Percentiles rank a stretch among this genome's conserved stretches.
Evolutionary conservation across 2,113 vertebrate species (phyloP).

Genomic region (Geococcyx californianus): DNA sequence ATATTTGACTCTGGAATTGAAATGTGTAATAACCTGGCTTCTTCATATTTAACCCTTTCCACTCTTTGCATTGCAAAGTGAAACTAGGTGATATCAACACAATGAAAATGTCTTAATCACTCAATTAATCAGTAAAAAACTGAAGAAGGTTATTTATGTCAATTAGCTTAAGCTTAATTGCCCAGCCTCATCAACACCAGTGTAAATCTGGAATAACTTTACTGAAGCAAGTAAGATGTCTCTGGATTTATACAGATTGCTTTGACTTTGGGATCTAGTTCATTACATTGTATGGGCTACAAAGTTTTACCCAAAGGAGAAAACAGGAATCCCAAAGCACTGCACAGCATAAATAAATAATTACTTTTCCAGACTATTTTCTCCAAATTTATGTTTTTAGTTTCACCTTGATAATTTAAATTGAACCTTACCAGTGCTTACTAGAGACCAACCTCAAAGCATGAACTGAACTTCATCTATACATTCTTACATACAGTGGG

Average conservation of each 20-base stretch:
- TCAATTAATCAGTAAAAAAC: constrained; percentile 48
- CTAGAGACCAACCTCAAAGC: not conserved
- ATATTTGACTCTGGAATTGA: constrained; percentile 99
- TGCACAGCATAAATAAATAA: not conserved
- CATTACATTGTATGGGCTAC: accelerated
- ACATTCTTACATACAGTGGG: not conserved
- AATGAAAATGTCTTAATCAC: constrained; percentile 32
- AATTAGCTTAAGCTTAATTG: constrained; percentile 27
- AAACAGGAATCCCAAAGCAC: not conserved
- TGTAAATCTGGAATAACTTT: not conserved
- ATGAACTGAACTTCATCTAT: not conserved
- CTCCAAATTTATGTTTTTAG: not conserved
- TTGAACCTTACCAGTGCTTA: not conserved
- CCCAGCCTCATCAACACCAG: not conserved
- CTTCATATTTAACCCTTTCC: constrained; percentile 91
- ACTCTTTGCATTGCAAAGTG: constrained; percentile 69
- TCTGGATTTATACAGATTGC: not conserved
- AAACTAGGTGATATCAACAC: not conserved
- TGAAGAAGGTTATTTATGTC: constrained; percentile 11
- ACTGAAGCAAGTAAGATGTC: accelerated
- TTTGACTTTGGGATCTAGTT: not conserved
- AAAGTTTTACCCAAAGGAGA: not conserved
- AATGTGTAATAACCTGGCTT: constrained; percentile 99
- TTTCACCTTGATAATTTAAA: not conserved
- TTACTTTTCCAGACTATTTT: not conserved